Evolutionary conservation across 2,113 vertebrate species (phyloP).

Genomic region (Heterocephalus glaber): DNA sequence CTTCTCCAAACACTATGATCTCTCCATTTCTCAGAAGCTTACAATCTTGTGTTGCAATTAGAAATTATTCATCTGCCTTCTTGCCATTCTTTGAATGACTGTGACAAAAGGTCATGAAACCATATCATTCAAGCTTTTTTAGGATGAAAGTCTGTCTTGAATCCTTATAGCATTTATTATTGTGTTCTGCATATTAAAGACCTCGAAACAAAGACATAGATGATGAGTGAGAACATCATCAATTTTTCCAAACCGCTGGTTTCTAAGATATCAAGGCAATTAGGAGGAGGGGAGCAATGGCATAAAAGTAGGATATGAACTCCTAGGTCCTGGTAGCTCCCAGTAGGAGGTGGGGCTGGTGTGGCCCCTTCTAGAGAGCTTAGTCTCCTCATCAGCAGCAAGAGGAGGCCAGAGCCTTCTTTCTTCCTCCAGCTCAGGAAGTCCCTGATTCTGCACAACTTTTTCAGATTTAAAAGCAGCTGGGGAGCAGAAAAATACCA

Average conservation of each 20-base stretch:
- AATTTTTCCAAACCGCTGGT: neutral
- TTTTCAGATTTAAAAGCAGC: neutral
- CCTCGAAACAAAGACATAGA: neutral
- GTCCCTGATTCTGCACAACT: neutral
- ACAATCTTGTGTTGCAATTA: neutral
- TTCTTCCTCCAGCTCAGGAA: neutral
- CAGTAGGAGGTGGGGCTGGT: no score
- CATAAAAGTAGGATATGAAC: neutral
- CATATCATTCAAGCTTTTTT: neutral
- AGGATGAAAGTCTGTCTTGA: neutral
- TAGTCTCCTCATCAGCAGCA: neutral
- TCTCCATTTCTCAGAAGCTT: conserved; percentile 35
- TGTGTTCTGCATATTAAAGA: neutral
- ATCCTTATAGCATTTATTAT: neutral
- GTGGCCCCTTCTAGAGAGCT: neutral
- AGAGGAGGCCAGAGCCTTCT: neutral
- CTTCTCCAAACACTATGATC: neutral
- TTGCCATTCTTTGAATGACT: neutral
- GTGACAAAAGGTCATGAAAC: conserved; percentile 23
- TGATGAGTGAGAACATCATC: neutral
- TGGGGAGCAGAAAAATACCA: neutral
- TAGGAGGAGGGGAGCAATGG: accelerated
- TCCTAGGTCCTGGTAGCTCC: neutral
- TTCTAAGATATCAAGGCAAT: neutral
- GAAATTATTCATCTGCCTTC: neutral